phyloP scores from a whole-genome alignment of 2,797 vertebrate species.

The Vultur gryphus region DNA sequence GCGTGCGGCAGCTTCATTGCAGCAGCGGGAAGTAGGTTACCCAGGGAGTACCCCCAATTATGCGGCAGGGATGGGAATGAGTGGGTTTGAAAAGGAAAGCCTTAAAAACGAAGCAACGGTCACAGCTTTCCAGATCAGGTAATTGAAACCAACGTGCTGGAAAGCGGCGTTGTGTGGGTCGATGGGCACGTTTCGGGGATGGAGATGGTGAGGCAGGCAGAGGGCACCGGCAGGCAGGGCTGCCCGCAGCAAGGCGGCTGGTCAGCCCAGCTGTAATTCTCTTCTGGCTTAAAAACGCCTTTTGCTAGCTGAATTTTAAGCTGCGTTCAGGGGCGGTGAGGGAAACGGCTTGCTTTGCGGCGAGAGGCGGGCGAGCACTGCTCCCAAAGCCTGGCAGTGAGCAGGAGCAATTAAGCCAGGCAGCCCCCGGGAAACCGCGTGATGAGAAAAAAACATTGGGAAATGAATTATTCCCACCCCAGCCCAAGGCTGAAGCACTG shows the following conservation, averaged over 20 bases:
- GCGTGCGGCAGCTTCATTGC: neutral
- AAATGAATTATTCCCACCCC: neutral
- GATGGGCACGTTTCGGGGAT: neutral
- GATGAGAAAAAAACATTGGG: neutral
- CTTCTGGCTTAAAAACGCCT: neutral
- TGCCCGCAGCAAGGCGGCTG: neutral
- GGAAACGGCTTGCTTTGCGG: neutral
- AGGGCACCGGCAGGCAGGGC: neutral
- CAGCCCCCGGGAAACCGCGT: neutral
- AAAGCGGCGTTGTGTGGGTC: fast-evolving
- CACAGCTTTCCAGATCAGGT: neutral
- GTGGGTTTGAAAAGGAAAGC: neutral
- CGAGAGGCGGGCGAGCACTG: fast-evolving
- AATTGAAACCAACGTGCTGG: neutral
- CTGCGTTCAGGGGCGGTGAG: fast-evolving
- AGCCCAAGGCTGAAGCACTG: neutral
- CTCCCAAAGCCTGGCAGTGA: neutral
- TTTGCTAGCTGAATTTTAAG: neutral
- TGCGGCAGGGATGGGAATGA: neutral
- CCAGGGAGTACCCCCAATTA: neutral
- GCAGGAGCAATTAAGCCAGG: neutral
- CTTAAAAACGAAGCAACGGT: neutral
- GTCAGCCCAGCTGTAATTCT: neutral
- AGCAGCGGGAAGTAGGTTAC: neutral
- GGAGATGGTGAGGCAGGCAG: neutral